Conservation (phyloP, 2,113 vertebrate genomes). For the Prunella fulvescens region DNA sequence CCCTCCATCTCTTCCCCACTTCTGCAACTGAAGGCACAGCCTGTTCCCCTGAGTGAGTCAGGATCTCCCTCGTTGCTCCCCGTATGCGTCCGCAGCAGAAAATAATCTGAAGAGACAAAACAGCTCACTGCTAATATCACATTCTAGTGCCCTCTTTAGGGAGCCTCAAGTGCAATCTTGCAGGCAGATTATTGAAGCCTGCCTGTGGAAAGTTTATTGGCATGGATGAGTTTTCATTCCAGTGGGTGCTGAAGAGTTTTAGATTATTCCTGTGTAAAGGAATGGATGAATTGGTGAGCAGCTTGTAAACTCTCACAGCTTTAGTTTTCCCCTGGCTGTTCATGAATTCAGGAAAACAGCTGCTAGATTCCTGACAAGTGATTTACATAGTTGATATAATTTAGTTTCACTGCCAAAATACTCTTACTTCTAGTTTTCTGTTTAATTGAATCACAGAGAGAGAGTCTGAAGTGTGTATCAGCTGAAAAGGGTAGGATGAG, state of each 20-base stretch:
- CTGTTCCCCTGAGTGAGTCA: background rate
- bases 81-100: background rate
- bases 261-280: background rate
- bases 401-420: conserved; percentile 38
- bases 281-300: conserved; percentile 13
- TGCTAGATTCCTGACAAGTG: conserved; percentile 28
- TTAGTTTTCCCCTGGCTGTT: conserved; percentile 39
- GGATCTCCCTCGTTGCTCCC: background rate
- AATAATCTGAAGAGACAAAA: background rate
- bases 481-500: background rate
- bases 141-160: background rate
- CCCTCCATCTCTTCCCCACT: background rate
- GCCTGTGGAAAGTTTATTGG: background rate
- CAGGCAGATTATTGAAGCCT: background rate
- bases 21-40: background rate
- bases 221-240: conserved; percentile 5
- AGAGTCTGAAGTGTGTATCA: background rate
- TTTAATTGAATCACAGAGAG: conserved; percentile 19
- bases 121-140: background rate
- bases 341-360: conserved; percentile 42
- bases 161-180: background rate
- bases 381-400: conserved; percentile 35
- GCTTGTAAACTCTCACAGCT: conserved; percentile 20
- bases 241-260: background rate
- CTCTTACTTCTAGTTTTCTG: conserved; percentile 11